phyloP scores from a whole-genome alignment of 2,113 vertebrate genomes.

The Myotis lucifugus region DNA sequence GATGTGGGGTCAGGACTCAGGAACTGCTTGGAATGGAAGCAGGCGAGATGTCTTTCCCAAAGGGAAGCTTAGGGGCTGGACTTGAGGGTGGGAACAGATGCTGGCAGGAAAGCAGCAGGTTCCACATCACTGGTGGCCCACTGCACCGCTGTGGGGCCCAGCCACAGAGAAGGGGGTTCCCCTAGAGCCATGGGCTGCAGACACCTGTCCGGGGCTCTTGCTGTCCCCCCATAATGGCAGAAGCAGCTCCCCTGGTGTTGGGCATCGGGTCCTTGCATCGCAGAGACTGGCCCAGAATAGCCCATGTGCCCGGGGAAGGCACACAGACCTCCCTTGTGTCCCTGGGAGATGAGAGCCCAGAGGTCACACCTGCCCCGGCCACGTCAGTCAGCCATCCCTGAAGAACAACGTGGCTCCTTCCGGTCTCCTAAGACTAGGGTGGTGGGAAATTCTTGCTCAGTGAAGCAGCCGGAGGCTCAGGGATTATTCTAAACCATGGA shows the following conservation, averaged over 20 bases:
- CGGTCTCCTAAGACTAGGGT: background rate
- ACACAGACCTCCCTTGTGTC: background rate
- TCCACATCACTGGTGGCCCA: background rate
- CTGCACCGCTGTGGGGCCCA: background rate
- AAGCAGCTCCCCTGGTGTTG: background rate
- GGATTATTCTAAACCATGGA: background rate
- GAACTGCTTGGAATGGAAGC: background rate
- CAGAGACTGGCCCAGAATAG: background rate
- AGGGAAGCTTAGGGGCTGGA: background rate
- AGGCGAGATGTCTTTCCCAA: background rate
- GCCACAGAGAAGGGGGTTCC: background rate
- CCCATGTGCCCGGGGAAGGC: too few relatives aligned
- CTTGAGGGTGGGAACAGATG: background rate
- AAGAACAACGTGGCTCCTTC: background rate
- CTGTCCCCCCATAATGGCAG: background rate
- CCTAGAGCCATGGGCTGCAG: background rate
- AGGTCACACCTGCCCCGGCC: background rate
- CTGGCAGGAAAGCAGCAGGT: background rate
- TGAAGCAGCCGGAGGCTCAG: background rate
- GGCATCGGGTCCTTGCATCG: background rate
- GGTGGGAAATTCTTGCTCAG: background rate
- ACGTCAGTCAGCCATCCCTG: background rate
- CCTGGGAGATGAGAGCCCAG: background rate
- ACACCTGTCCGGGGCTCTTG: background rate
- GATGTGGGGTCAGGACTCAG: background rate